Conservation (phyloP, 2,113 vertebrate species). For the Xenopus laevis region DNA sequence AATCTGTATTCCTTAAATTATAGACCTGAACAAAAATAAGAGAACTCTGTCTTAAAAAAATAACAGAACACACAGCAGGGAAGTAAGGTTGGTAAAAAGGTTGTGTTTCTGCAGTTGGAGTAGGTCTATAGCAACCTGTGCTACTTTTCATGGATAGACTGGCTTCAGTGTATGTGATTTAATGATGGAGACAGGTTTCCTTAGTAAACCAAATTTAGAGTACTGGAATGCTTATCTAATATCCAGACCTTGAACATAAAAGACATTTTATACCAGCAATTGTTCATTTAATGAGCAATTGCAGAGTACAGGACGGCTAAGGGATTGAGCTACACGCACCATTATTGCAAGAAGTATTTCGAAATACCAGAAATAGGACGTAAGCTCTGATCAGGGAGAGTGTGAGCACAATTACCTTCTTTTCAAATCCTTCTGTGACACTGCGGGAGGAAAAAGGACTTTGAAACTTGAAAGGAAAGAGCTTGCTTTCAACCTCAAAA, state of each 20-base stretch:
- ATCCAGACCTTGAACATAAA: slow-evolving; percentile 86
- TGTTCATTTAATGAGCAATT: slow-evolving; percentile 94
- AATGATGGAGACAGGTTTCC: slow-evolving; percentile 76
- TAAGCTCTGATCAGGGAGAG: slow-evolving; percentile 99
- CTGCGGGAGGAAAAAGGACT: slow-evolving; percentile 99
- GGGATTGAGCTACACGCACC: slow-evolving; percentile 88
- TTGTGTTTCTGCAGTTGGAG: slow-evolving; percentile 1
- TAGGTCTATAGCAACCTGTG: slow-evolving; percentile 53
- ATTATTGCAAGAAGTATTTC: slow-evolving; percentile 97
- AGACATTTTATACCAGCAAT: slow-evolving; percentile 85
- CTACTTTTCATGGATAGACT: slow-evolving; percentile 71
- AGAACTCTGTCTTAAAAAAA: too few relatives aligned
- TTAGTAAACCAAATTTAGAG: slow-evolving; percentile 86
- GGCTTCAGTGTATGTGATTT: slow-evolving; percentile 74
- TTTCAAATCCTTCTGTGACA: slow-evolving; percentile 99
- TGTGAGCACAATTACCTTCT: slow-evolving; percentile 99
- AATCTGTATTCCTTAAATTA: too few relatives aligned
- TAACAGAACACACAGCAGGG: neutral
- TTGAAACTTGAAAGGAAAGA: slow-evolving; percentile 99
- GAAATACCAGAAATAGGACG: slow-evolving; percentile 98
- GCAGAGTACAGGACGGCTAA: slow-evolving; percentile 79
- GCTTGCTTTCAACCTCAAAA: slow-evolving; percentile 99
- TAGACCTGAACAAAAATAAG: too few relatives aligned
- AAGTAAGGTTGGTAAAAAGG: slow-evolving; percentile 46
- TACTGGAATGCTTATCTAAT: slow-evolving; percentile 85